phyloP scores from a whole-genome alignment of 2,113 vertebrate genomes.

The Neopipo cinnamomea region DNA sequence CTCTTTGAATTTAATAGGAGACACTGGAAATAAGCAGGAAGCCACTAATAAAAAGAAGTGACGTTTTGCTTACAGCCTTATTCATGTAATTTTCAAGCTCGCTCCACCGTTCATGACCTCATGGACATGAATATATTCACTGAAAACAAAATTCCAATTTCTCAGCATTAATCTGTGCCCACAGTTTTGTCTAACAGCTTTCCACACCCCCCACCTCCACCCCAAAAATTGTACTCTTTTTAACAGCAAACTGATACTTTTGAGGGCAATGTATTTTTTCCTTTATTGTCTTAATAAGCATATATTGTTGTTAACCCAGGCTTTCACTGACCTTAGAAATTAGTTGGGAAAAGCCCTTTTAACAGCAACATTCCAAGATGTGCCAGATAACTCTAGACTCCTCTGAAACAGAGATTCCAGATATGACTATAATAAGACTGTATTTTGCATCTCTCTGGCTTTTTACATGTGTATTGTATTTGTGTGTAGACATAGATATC shows the following conservation, averaged over 20 bases:
- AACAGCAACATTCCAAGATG: not conserved
- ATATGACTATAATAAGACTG: not conserved
- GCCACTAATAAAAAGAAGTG: not conserved
- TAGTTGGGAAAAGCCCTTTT: not conserved
- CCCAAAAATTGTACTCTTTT: not conserved
- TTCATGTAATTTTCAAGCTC: not conserved
- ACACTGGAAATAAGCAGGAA: not conserved
- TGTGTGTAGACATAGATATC: not conserved
- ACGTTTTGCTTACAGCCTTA: not conserved
- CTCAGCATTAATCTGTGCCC: not conserved
- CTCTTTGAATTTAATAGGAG: not conserved
- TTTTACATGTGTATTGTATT: not conserved
- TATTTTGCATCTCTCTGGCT: not conserved
- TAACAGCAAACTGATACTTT: not conserved
- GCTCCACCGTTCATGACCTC: not conserved
- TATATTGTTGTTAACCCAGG: not conserved
- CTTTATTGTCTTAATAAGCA: not conserved
- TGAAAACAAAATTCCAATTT: not conserved
- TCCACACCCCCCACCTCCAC: rapidly evolving
- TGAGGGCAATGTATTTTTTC: not conserved
- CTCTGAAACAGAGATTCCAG: not conserved
- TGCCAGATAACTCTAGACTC: not conserved
- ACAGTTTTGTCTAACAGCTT: not conserved
- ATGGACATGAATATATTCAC: not conserved
- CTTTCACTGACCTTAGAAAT: not conserved